Percentiles rank a stretch among this genome's conserved stretches.
phyloP scores from a whole-genome alignment of 2,888 invertebrate genomes.

The Epsilonema sp. region DNA sequence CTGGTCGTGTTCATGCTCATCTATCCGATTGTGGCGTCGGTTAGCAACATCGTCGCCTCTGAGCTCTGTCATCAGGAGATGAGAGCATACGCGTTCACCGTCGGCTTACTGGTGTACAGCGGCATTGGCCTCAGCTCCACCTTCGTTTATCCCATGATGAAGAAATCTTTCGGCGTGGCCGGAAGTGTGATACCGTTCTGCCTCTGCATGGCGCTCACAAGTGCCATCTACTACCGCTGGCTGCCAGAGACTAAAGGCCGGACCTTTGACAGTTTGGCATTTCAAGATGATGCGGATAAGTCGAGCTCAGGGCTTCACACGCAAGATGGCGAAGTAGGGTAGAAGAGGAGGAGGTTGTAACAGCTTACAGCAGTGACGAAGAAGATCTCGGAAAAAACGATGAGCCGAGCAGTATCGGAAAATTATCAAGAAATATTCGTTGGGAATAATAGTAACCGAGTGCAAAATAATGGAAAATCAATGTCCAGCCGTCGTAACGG shows the following conservation, averaged over 20 bases:
- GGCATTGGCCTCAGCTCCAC: constrained; percentile 3
- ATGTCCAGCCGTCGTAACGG: no score
- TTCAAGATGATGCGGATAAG: no score
- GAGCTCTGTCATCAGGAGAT: constrained; percentile 6
- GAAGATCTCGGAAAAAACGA: no score
- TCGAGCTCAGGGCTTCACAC: no score
- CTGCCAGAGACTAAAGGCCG: constrained; percentile 3
- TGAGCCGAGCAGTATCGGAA: no score
- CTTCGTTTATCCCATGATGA: constrained; percentile 3
- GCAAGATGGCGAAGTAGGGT: no score
- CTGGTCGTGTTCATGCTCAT: constrained; percentile 3
- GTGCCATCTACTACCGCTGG: background rate
- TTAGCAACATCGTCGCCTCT: constrained; percentile 4
- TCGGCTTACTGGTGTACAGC: constrained; percentile 2
- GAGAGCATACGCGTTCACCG: constrained; percentile 3
- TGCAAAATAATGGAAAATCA: no score
- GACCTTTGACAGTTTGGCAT: constrained; percentile 1
- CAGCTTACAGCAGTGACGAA: no score
- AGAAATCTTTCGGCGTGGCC: constrained; percentile 1
- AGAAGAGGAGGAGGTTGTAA: no score
- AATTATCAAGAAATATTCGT: no score
- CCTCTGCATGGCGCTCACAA: background rate
- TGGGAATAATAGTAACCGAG: no score
- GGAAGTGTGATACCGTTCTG: constrained; percentile 1
- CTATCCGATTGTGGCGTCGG: constrained; percentile 2